These are phyloP conservation scores for Argyrosomus japonicus DNA, from an alignment of 2,113 vertebrate species.

Conservation along the genomic window DNA sequence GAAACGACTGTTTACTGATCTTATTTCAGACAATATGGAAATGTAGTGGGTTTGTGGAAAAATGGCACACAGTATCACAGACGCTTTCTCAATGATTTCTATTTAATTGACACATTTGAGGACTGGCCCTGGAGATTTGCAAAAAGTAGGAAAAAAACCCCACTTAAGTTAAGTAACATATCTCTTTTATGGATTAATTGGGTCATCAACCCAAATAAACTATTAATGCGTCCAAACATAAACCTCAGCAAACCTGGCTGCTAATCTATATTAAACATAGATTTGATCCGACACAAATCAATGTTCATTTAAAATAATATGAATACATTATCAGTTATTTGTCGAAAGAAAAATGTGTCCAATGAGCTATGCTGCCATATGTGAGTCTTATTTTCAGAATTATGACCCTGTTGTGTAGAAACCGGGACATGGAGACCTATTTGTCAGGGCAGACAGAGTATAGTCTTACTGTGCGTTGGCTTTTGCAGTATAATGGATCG, in stretches of 20 bases:
- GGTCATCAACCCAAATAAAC: slow-evolving; percentile 26
- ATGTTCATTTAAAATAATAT: slow-evolving; percentile 42
- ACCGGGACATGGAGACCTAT: slow-evolving; percentile 44
- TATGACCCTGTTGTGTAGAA: slow-evolving; percentile 45
- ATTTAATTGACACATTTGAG: neutral
- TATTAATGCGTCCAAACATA: slow-evolving; percentile 11
- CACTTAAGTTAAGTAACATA: neutral
- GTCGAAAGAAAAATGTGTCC: slow-evolving; percentile 24
- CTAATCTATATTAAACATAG: slow-evolving; percentile 34
- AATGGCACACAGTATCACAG: neutral
- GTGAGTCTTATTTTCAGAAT: slow-evolving; percentile 52
- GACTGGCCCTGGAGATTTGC: neutral
- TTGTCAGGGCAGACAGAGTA: slow-evolving; percentile 44
- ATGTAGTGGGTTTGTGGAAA: neutral
- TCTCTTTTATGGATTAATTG: slow-evolving; percentile 17
- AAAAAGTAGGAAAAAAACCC: neutral
- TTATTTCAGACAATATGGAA: slow-evolving; percentile 7
- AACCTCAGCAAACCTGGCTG: slow-evolving; percentile 15
- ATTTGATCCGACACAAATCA: slow-evolving; percentile 52
- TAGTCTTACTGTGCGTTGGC: slow-evolving; percentile 38
- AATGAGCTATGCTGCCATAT: slow-evolving; percentile 38
- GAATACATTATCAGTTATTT: slow-evolving; percentile 55
- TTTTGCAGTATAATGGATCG: slow-evolving; percentile 57
- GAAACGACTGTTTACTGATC: neutral
- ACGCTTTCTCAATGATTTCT: neutral